Evolutionary conservation across 2,888 invertebrate genomes (phyloP).

Genomic region (Coremacera marginata): DNA sequence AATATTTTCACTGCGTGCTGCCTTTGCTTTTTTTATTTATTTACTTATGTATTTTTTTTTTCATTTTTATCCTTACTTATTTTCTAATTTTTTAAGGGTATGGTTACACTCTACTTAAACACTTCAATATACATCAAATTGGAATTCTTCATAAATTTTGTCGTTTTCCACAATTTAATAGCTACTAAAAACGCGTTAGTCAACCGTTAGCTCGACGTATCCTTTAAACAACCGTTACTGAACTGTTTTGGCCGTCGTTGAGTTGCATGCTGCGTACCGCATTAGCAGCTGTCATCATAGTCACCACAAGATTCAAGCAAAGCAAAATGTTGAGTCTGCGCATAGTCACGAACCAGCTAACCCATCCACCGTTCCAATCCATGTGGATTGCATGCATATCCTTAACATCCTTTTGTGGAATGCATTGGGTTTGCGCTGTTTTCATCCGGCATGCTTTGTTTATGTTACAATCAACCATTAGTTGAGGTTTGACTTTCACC

Average conservation of each 20-base stretch:
- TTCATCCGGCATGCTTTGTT: slow-evolving; percentile 11
- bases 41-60: background rate
- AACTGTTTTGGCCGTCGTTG: slow-evolving; percentile 28
- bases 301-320: slow-evolving; percentile 28
- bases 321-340: slow-evolving; percentile 41
- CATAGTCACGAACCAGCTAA: background rate
- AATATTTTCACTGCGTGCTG: background rate
- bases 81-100: background rate
- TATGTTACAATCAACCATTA: slow-evolving; percentile 20
- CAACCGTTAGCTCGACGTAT: slow-evolving; percentile 31
- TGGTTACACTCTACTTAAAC: background rate
- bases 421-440: background rate
- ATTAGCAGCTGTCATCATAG: slow-evolving; percentile 3
- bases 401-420: slow-evolving; percentile 3
- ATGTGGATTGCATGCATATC: background rate
- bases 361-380: no score
- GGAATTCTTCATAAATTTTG: background rate
- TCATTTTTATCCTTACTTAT: background rate
- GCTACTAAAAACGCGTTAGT: background rate
- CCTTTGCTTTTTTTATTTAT: background rate
- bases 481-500: slow-evolving; percentile 32
- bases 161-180: background rate
- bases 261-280: slow-evolving; percentile 4
- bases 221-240: slow-evolving; percentile 40
- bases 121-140: background rate